Evolutionary conservation across 2,888 invertebrate genomes (phyloP).

Genomic region (Noctua comes): DNA sequence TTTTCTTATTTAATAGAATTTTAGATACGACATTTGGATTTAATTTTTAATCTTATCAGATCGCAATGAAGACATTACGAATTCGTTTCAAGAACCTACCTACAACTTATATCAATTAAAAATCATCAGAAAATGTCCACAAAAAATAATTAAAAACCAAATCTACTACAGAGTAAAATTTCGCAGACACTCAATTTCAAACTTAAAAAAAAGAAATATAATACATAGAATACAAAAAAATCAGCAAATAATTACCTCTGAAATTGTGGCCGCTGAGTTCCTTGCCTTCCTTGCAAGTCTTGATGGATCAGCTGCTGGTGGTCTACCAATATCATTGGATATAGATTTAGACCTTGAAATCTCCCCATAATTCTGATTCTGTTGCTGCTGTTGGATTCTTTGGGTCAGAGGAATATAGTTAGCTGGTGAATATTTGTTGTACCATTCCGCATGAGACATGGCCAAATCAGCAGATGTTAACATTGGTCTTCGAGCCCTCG

Average conservation of each 20-base stretch:
- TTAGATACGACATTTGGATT: not conserved
- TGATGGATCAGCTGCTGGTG: conserved; percentile 82
- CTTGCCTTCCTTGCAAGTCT: conserved; percentile 79
- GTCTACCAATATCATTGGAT: conserved; percentile 90
- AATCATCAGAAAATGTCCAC: conserved; percentile 22
- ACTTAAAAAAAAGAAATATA: conserved; percentile 48
- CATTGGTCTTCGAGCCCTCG: conserved; percentile 82
- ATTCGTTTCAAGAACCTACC: not conserved
- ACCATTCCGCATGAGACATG: conserved; percentile 92
- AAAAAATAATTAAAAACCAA: not conserved
- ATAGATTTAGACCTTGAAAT: conserved; percentile 90
- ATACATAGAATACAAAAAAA: conserved; percentile 33
- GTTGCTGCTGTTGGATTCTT: conserved; percentile 79
- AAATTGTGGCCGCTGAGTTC: conserved; percentile 81
- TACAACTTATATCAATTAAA: not conserved
- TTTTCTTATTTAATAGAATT: not conserved
- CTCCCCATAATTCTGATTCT: conserved; percentile 81
- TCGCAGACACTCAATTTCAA: conserved; percentile 77
- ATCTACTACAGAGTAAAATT: conserved; percentile 60
- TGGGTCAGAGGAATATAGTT: conserved; percentile 92
- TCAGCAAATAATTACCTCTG: conserved; percentile 78
- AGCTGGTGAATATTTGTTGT: conserved; percentile 94
- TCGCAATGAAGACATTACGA: not conserved
- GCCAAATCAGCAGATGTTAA: conserved; percentile 88
- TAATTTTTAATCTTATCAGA: not conserved